Evolutionary conservation across 1,140 invertebrate genomes (phyloP).

Genomic region (Drosophila albomicans): DNA sequence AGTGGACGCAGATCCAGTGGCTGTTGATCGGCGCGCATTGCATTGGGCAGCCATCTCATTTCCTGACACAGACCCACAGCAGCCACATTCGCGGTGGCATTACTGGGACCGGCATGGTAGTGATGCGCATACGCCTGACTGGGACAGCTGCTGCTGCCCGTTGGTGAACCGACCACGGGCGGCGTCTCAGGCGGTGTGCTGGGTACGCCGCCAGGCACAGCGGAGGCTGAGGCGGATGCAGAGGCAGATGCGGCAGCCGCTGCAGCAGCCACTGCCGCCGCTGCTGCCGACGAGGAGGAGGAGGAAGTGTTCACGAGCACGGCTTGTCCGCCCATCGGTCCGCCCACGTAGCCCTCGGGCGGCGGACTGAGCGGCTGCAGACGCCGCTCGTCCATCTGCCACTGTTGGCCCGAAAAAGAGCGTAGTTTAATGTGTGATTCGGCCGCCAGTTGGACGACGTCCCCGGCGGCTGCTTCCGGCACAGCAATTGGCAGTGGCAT

Average conservation of each 20-base stretch:
- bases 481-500: conserved; percentile 36
- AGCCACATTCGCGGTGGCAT: conserved; percentile 86
- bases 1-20: conserved; percentile 92
- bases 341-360: conserved; percentile 86
- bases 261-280: conserved; percentile 31
- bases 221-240: conserved; percentile 51
- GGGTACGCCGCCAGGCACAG: conserved; percentile 80
- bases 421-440: conserved; percentile 74
- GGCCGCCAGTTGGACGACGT: conserved; percentile 58
- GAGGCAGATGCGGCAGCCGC: conserved; percentile 46
- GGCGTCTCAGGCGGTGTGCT: conserved; percentile 84
- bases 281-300: conserved; percentile 35
- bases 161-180: conserved; percentile 81
- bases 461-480: conserved; percentile 47
- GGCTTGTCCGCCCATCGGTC: conserved; percentile 80
- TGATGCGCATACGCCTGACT: conserved; percentile 68
- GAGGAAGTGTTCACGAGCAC: conserved; percentile 76
- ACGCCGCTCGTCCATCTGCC: conserved; percentile 86
- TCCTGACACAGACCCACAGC: conserved; percentile 88
- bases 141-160: conserved; percentile 76
- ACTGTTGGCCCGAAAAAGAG: conserved; percentile 73
- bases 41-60: conserved; percentile 91
- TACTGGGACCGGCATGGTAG: conserved; percentile 81
- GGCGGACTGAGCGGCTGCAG: conserved; percentile 87
- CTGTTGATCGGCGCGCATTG: conserved; percentile 90